phyloP scores from a whole-genome alignment of 2,797 vertebrate genomes.

The Cryptoblepharus egeriae region DNA sequence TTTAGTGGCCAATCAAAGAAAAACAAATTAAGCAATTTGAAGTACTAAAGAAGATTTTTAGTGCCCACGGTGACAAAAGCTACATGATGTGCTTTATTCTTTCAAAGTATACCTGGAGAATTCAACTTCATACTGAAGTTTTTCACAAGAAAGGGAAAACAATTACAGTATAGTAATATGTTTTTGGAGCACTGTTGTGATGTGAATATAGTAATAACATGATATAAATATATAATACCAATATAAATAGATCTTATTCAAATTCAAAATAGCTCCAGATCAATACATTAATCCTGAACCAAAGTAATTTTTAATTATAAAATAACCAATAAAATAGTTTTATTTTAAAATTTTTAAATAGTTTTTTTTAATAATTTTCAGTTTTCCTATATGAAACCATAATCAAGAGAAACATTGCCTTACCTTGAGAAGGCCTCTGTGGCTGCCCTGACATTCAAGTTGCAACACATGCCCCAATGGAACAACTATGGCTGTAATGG shows the following conservation, averaged over 20 bases:
- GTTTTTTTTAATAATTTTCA: too few relatives aligned
- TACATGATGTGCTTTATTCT: slow-evolving; percentile 44
- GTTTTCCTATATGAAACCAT: background rate
- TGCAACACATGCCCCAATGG: too few relatives aligned
- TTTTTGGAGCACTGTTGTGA: background rate
- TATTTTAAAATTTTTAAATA: too few relatives aligned
- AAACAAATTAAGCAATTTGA: slow-evolving; percentile 72
- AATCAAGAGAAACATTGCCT: too few relatives aligned
- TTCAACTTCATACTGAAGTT: too few relatives aligned
- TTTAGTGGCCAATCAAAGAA: slow-evolving; percentile 72
- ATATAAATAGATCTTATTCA: background rate
- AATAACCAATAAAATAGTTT: background rate
- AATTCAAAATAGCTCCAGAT: background rate
- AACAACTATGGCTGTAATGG: too few relatives aligned
- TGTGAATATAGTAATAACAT: background rate
- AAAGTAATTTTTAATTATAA: too few relatives aligned
- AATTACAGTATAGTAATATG: background rate
- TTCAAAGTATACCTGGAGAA: slow-evolving; percentile 18
- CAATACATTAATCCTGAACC: background rate
- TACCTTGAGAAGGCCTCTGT: too few relatives aligned
- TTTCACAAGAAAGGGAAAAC: background rate
- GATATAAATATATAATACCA: background rate
- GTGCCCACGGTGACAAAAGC: slow-evolving; percentile 32
- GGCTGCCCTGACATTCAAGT: too few relatives aligned
- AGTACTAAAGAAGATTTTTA: slow-evolving; percentile 56